phyloP scores from a whole-genome alignment of 2,888 invertebrate species.

The Pinctada fucata region DNA sequence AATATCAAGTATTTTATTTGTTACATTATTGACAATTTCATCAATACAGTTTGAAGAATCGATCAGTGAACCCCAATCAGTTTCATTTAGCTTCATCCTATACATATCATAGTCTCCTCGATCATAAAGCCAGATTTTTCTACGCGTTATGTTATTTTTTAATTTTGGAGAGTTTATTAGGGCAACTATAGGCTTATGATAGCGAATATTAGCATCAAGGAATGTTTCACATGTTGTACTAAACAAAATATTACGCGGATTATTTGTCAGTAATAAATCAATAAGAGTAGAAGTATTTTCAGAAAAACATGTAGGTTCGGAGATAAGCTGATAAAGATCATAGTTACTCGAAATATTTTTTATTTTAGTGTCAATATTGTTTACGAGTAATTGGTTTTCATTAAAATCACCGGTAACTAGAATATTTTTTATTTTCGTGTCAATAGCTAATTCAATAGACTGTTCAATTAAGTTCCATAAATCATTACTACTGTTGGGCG shows the following conservation, averaged over 20 bases:
- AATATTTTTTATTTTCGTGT: not conserved
- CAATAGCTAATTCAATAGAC: not conserved
- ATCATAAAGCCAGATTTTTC: slow-evolving; percentile 16
- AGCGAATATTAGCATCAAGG: not conserved
- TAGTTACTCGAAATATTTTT: not conserved
- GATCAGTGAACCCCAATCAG: not conserved
- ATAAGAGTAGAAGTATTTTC: not conserved
- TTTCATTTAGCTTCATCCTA: not conserved
- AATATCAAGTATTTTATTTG: not conserved
- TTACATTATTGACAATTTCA: not conserved
- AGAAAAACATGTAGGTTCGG: not conserved
- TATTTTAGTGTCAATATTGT: slow-evolving; percentile 1
- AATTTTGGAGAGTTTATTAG: not conserved
- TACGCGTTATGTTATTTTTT: not conserved
- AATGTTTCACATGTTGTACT: not conserved
- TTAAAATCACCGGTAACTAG: slow-evolving; percentile 1
- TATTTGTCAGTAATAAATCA: not conserved
- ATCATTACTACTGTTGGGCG: not conserved
- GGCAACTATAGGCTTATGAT: not conserved
- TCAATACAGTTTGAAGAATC: too few relatives aligned
- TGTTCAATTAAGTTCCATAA: not conserved
- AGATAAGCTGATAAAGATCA: not conserved
- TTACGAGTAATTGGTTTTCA: not conserved
- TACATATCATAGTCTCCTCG: not conserved
- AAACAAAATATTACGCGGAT: not conserved